Percentiles rank a stretch among this genome's conserved stretches.
These are phyloP conservation scores for Dioctria linearis DNA, from an alignment of 2,888 invertebrate genomes.

Conservation along the genomic window DNA sequence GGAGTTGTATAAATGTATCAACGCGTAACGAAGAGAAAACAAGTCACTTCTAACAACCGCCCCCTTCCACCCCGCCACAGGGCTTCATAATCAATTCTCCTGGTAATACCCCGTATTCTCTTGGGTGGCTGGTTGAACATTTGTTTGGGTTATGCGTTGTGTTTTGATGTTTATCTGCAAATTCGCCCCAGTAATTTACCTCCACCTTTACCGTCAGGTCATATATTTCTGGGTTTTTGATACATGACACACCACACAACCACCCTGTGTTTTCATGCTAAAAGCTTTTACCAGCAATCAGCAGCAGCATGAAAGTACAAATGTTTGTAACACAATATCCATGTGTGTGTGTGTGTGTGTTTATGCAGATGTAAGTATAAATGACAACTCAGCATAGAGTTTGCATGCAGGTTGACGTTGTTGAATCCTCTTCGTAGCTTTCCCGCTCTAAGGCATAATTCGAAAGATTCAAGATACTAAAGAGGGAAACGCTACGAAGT, in stretches of 20 bases:
- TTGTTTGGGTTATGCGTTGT: constrained; percentile 41
- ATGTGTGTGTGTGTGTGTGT: too few relatives aligned
- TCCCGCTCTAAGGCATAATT: too few relatives aligned
- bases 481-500: too few relatives aligned
- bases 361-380: too few relatives aligned
- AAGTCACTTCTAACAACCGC: not conserved
- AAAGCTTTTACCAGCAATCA: constrained; percentile 10
- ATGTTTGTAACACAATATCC: too few relatives aligned
- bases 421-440: too few relatives aligned
- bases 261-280: not conserved
- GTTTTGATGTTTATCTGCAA: constrained; percentile 14
- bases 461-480: too few relatives aligned
- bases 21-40: not conserved
- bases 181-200: constrained; percentile 33
- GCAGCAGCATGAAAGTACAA: not conserved
- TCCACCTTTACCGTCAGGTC: not conserved
- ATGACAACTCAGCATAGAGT: too few relatives aligned
- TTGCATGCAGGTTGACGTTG: too few relatives aligned
- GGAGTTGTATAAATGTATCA: not conserved
- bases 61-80: not conserved
- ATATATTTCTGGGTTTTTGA: not conserved
- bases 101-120: not conserved
- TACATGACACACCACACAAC: not conserved
- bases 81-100: constrained; percentile 12
- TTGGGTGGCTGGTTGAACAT: constrained; percentile 1